These are phyloP conservation scores for Andrena trimmerana DNA, from an alignment of 2,888 invertebrate genomes.

Conservation along the genomic window DNA sequence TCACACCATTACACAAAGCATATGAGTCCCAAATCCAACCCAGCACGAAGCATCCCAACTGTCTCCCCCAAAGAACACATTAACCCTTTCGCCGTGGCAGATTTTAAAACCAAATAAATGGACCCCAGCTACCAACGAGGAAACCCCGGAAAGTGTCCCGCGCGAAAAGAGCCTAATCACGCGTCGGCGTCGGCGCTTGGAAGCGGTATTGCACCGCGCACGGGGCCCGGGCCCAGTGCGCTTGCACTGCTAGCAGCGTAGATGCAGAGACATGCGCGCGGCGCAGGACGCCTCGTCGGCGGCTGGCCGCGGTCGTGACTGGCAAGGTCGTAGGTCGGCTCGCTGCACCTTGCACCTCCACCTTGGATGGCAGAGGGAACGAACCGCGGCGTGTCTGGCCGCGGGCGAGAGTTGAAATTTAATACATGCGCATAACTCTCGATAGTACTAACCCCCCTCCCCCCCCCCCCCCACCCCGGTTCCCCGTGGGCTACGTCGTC, in stretches of 20 bases:
- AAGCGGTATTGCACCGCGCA: too few species aligned
- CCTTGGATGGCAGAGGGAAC: conserved; percentile 72
- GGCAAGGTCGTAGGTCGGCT: conserved; percentile 82
- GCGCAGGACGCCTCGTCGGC: conserved; percentile 34
- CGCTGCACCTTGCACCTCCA: conserved; percentile 82
- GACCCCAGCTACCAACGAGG: too few species aligned
- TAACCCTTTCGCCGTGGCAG: too few species aligned
- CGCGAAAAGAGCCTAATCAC: too few species aligned
- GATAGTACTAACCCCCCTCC: conserved; percentile 23
- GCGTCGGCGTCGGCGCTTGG: too few species aligned
- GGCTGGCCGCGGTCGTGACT: conserved; percentile 77
- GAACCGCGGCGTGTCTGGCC: conserved; percentile 76
- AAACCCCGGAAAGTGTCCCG: too few species aligned
- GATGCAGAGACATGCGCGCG: conserved; percentile 23
- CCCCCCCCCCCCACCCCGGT: conserved; percentile 2
- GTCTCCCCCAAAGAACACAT: too few species aligned
- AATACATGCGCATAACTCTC: conserved; percentile 76
- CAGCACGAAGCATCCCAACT: too few species aligned
- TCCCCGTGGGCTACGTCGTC: conserved; percentile 43
- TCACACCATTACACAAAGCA: too few species aligned
- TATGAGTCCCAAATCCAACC: too few species aligned
- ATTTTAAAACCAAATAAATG: too few species aligned
- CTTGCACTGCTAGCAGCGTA: conserved; percentile 44
- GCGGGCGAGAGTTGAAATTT: conserved; percentile 81
- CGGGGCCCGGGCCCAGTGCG: too few species aligned